Percentiles rank a stretch among this genome's conserved stretches.
These are phyloP conservation scores for Macrosteles quadrilineatus DNA, from an alignment of 1,140 invertebrate species.

Conservation along the genomic window DNA sequence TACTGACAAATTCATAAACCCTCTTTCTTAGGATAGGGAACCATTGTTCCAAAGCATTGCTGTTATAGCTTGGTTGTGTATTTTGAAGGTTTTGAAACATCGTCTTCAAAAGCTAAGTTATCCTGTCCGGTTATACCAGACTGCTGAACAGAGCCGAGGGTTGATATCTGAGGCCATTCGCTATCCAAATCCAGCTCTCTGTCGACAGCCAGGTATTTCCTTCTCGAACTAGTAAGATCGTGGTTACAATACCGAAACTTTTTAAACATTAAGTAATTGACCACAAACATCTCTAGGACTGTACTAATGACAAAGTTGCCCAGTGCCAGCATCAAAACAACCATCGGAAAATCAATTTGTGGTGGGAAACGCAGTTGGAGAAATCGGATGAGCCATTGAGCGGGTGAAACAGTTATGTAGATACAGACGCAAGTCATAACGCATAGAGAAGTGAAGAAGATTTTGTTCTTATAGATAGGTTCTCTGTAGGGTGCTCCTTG, in stretches of 20 bases:
- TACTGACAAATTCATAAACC: too few species aligned
- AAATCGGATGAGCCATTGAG: conserved; percentile 59
- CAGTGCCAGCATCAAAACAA: conserved; percentile 61
- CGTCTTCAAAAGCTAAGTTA: conserved; percentile 21
- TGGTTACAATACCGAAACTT: conserved; percentile 57
- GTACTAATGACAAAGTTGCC: conserved; percentile 58
- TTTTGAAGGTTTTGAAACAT: neutral
- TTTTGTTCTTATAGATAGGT: conserved; percentile 76
- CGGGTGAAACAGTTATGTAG: conserved; percentile 71
- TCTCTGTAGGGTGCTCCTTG: conserved; percentile 88
- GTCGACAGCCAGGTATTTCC: conserved; percentile 63
- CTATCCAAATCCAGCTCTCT: conserved; percentile 55
- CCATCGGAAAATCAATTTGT: conserved; percentile 60
- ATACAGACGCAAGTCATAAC: conserved; percentile 62
- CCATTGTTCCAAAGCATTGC: too few species aligned
- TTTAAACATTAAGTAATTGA: conserved; percentile 60
- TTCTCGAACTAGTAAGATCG: conserved; percentile 59
- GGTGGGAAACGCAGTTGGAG: conserved; percentile 70
- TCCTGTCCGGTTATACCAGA: neutral
- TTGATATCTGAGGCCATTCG: conserved; percentile 57
- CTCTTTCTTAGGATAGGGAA: too few species aligned
- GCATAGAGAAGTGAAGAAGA: conserved; percentile 64
- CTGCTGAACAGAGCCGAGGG: neutral
- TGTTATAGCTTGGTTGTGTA: conserved; percentile 22
- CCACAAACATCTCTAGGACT: conserved; percentile 58